A percentile compares a stretch with the other conserved stretches of the same genome.
Evolutionary conservation across 1,140 invertebrate genomes (phyloP).

Genomic region (Heliothis virescens): DNA sequence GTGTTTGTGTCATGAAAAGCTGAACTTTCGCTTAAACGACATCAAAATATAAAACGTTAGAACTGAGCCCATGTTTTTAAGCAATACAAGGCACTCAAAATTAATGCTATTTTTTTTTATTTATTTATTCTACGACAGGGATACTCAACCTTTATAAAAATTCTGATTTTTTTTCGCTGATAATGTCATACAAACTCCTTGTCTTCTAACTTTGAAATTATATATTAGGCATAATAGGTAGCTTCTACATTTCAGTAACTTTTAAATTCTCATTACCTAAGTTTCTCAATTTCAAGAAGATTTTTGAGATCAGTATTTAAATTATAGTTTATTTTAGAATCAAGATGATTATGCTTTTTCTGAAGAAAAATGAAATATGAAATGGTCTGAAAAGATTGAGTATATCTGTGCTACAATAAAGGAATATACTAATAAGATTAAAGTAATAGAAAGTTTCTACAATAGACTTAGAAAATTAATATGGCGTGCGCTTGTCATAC

Average conservation of each 20-base stretch:
- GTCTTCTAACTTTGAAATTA: too few relatives aligned
- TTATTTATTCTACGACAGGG: not conserved
- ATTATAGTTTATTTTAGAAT: too few relatives aligned
- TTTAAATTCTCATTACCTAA: too few relatives aligned
- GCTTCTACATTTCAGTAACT: too few relatives aligned
- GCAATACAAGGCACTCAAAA: slow-evolving; percentile 49
- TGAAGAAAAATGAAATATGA: too few relatives aligned
- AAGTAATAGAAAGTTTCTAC: not conserved
- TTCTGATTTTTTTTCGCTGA: not conserved
- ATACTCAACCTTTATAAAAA: not conserved
- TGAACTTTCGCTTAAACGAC: not conserved
- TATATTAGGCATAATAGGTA: too few relatives aligned
- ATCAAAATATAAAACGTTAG: not conserved
- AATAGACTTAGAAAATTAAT: not conserved
- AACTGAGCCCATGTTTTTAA: not conserved
- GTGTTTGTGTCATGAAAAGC: slow-evolving; percentile 18
- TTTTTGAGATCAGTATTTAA: too few relatives aligned
- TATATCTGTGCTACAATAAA: not conserved
- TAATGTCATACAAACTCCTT: too few relatives aligned
- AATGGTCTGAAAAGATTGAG: not conserved
- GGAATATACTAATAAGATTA: not conserved
- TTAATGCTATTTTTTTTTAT: slow-evolving; percentile 37
- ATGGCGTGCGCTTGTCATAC: slow-evolving; percentile 12
- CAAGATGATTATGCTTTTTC: too few relatives aligned
- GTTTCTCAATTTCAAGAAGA: too few relatives aligned